A percentile compares a stretch with the other conserved stretches of the same genome.
These are phyloP conservation scores for Colinus virginianus DNA, from an alignment of 2,113 vertebrate species.

Conservation along the genomic window DNA sequence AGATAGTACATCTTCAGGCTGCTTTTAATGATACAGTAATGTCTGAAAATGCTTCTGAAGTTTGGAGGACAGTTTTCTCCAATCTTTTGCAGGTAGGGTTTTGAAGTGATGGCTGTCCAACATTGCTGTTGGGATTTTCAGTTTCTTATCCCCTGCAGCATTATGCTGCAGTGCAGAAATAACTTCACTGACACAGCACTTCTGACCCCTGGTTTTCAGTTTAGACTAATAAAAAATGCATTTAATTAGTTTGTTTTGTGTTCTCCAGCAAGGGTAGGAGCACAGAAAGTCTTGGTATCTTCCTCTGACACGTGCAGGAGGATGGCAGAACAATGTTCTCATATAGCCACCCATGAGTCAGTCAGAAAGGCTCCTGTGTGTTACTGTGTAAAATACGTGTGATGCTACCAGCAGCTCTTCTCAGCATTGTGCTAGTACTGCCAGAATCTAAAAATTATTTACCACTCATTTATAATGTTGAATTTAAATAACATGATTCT, in stretches of 20 bases:
- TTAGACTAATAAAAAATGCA: rapidly evolving
- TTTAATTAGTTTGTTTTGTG: background rate
- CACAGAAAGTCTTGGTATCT: background rate
- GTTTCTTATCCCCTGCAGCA: background rate
- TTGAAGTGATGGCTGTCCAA: background rate
- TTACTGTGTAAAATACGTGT: background rate
- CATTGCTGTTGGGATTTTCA: background rate
- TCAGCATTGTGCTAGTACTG: background rate
- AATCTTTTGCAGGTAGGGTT: background rate
- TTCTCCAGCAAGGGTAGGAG: background rate
- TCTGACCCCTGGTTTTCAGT: background rate
- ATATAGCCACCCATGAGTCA: background rate
- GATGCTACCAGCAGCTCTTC: background rate
- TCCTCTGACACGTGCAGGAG: too few relatives aligned
- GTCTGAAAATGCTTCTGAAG: background rate
- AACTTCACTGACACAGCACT: background rate
- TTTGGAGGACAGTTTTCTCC: background rate
- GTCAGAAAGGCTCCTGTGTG: background rate
- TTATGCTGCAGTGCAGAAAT: background rate
- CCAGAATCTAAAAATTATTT: background rate
- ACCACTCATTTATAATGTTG: background rate
- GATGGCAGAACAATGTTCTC: too few relatives aligned
- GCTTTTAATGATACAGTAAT: background rate
- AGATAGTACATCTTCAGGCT: background rate
- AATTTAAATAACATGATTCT: background rate